These are phyloP conservation scores for Cygnus olor DNA, from an alignment of 2,797 vertebrate genomes.

Conservation along the genomic window DNA sequence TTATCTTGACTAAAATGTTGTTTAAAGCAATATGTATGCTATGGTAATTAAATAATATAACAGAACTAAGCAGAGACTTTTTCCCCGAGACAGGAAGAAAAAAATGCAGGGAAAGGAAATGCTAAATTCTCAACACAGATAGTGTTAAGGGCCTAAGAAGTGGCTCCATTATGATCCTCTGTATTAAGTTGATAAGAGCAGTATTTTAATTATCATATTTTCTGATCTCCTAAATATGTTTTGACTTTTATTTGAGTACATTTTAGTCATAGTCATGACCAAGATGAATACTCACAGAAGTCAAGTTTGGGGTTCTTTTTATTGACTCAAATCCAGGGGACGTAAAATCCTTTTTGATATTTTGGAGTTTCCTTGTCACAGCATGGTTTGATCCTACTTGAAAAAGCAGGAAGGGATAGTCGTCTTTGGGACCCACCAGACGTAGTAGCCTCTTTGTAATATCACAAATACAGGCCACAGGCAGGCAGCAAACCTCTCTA, in stretches of 20 bases:
- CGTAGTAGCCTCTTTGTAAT: too few species aligned
- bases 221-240: background rate
- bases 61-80: background rate
- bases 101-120: background rate
- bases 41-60: background rate
- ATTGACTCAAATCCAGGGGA: background rate
- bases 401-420: too few species aligned
- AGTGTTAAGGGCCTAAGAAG: background rate
- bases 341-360: too few species aligned
- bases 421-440: too few species aligned
- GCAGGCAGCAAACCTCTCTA: too few species aligned
- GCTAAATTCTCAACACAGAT: background rate
- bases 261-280: background rate
- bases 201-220: background rate
- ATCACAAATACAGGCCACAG: too few species aligned
- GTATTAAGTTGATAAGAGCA: background rate
- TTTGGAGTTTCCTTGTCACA: too few species aligned
- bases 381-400: too few species aligned
- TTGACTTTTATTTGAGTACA: background rate
- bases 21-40: background rate
- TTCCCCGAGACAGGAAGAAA: background rate
- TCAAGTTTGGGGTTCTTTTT: background rate
- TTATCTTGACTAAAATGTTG: background rate
- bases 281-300: background rate
- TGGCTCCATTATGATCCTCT: background rate